These are phyloP conservation scores for Choloepus didactylus DNA, from an alignment of 2,797 vertebrate genomes.

Conservation along the genomic window DNA sequence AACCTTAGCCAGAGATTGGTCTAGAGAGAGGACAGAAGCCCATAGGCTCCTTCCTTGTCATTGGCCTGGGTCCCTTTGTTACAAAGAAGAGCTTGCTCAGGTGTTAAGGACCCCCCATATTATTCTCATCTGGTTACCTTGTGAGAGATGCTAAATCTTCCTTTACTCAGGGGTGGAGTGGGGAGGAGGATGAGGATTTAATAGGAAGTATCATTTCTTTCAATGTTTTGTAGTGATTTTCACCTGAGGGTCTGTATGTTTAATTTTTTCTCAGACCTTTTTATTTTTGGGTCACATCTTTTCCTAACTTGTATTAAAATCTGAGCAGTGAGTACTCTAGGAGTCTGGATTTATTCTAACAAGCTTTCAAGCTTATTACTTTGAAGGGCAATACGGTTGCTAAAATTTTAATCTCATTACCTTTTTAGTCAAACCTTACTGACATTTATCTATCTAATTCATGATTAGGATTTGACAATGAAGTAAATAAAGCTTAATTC, in stretches of 20 bases:
- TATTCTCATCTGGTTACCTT: neutral
- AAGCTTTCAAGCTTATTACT: neutral
- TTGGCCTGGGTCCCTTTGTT: neutral
- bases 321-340: neutral
- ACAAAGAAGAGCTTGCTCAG: neutral
- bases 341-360: neutral
- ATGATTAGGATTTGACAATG: neutral
- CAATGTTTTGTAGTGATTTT: neutral
- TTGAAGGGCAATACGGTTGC: neutral
- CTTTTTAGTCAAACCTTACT: neutral
- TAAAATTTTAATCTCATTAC: neutral
- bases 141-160: neutral
- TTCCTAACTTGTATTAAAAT: slow-evolving; percentile 44
- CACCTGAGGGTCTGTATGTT: neutral
- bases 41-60: neutral
- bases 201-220: neutral
- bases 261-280: neutral
- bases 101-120: neutral
- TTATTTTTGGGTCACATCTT: neutral
- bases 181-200: neutral
- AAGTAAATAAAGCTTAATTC: slow-evolving; percentile 42
- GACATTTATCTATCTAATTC: neutral
- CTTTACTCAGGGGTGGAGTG: neutral
- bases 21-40: neutral
- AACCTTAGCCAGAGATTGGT: neutral